phyloP scores from a whole-genome alignment of 1,140 invertebrate species.

The Drosophila setifemur region DNA sequence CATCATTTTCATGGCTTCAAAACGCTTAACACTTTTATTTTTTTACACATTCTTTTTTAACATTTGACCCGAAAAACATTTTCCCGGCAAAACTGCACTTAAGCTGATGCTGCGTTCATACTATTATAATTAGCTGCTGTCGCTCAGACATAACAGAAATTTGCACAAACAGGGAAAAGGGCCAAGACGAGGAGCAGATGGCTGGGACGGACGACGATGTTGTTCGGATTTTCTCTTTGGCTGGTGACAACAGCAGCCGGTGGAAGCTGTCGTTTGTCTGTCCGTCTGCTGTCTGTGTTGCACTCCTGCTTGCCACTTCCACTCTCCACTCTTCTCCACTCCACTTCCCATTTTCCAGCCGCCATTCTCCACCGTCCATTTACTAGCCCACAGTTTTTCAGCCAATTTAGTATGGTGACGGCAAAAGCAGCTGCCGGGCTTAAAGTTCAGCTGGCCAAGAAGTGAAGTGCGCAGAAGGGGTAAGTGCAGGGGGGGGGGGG shows the following conservation, averaged over 20 bases:
- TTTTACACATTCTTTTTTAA: too few relatives aligned
- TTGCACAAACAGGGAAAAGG: background rate
- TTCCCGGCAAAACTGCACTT: constrained; percentile 40
- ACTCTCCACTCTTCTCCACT: background rate
- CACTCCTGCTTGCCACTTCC: background rate
- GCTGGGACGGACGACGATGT: background rate
- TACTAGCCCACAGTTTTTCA: too few relatives aligned
- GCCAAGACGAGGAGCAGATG: background rate
- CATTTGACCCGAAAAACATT: constrained; percentile 36
- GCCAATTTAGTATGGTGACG: constrained; percentile 25
- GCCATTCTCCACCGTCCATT: background rate
- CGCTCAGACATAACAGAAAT: constrained; percentile 17
- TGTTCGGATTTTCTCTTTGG: too few relatives aligned
- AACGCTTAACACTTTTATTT: too few relatives aligned
- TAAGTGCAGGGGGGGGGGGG: too few relatives aligned
- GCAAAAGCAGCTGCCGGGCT: constrained; percentile 39
- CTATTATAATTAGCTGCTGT: constrained; percentile 72
- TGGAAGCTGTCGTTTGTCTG: too few relatives aligned
- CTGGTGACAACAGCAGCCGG: background rate
- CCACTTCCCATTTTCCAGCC: too few relatives aligned
- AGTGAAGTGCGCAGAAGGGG: background rate
- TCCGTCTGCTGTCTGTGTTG: constrained; percentile 6
- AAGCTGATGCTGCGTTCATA: constrained; percentile 46
- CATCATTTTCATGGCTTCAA: too few relatives aligned
- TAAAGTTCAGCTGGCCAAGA: constrained; percentile 57